A percentile compares a stretch with the other conserved stretches of the same genome.
Evolutionary conservation across 2,888 invertebrate species (phyloP).

Genomic region (Drosophila atripex): DNA sequence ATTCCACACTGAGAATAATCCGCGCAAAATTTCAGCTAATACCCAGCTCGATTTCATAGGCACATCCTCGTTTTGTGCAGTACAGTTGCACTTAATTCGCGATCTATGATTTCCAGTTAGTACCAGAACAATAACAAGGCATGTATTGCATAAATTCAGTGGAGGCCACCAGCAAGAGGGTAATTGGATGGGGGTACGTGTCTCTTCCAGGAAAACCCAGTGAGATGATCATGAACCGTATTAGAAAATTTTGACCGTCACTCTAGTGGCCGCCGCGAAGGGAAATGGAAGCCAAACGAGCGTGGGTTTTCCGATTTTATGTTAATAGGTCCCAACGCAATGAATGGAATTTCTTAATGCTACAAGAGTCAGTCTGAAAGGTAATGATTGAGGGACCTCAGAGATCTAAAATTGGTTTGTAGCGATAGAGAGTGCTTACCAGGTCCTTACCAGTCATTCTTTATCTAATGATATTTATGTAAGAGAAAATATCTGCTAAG

Average conservation of each 20-base stretch:
- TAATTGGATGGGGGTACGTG: constrained; percentile 51
- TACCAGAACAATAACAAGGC: constrained; percentile 75
- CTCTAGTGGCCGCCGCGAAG: constrained; percentile 56
- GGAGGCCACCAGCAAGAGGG: constrained; percentile 20
- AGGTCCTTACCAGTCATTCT: background rate
- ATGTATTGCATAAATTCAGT: constrained; percentile 78
- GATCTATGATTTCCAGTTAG: constrained; percentile 21
- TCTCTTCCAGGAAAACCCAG: constrained; percentile 51
- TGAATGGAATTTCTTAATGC: background rate
- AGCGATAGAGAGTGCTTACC: background rate
- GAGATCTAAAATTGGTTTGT: background rate
- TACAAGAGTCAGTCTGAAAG: background rate
- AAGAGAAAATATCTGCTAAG: background rate
- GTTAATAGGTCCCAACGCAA: constrained; percentile 57
- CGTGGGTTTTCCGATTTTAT: constrained; percentile 58
- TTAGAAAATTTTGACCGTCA: constrained; percentile 76
- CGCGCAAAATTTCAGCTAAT: background rate
- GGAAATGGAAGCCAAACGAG: constrained; percentile 51
- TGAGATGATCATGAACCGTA: constrained; percentile 36
- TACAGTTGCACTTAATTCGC: constrained; percentile 17
- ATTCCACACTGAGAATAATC: constrained; percentile 22
- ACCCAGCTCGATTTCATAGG: no score
- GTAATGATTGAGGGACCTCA: background rate
- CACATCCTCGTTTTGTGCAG: background rate
- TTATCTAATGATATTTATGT: background rate